Evolutionary conservation across 2,113 vertebrate species (phyloP).

Genomic region (Platysteira castanea): DNA sequence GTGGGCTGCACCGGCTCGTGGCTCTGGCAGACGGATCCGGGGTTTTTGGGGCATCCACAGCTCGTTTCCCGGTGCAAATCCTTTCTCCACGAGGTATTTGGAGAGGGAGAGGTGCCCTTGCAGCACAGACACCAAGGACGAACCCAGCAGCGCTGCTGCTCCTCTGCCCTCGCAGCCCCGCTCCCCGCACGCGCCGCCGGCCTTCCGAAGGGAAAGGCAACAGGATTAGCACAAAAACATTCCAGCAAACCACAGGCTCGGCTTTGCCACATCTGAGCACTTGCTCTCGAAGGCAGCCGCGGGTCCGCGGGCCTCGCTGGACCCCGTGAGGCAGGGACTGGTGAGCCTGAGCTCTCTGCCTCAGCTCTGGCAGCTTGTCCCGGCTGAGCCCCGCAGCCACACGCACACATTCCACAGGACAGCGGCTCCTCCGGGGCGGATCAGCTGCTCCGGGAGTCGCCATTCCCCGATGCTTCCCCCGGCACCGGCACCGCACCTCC

Average conservation of each 20-base stretch:
- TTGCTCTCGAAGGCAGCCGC: rapidly evolving
- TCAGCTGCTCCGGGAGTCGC: background rate
- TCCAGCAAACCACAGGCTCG: background rate
- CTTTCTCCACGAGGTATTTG: background rate
- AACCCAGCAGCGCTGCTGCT: background rate
- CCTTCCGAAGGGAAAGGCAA: background rate
- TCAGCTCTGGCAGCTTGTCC: rapidly evolving
- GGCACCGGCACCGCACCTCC: background rate
- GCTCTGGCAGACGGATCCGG: background rate
- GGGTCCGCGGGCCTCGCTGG: rapidly evolving
- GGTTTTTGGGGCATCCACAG: rapidly evolving
- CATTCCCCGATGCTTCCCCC: rapidly evolving
- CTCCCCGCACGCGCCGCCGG: background rate
- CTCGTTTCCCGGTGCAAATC: background rate
- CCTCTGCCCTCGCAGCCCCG: background rate
- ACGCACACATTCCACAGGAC: rapidly evolving
- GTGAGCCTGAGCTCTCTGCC: background rate
- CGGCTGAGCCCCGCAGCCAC: background rate
- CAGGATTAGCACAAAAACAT: background rate
- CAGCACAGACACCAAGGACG: background rate
- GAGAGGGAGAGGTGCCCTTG: rapidly evolving
- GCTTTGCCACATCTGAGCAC: background rate
- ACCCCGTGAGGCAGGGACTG: rapidly evolving
- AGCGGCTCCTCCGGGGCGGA: rapidly evolving
- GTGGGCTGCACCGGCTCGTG: background rate